Evolutionary conservation across 2,797 vertebrate species (phyloP).

Genomic region (Fistularia commersonii): DNA sequence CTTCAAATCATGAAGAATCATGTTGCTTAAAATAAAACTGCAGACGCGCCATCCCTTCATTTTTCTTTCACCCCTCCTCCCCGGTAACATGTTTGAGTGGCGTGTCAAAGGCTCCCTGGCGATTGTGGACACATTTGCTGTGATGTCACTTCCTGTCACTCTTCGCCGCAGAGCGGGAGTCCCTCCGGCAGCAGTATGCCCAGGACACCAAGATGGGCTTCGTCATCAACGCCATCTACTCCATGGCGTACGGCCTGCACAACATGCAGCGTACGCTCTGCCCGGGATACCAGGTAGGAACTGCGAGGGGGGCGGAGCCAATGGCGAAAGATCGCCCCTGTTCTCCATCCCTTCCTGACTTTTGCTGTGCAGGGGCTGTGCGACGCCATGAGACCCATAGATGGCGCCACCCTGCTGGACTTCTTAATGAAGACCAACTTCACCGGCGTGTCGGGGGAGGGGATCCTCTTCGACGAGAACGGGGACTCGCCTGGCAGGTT

Average conservation of each 20-base stretch:
- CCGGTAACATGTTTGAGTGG: too few species aligned
- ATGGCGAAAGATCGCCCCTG: too few species aligned
- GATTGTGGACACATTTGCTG: too few species aligned
- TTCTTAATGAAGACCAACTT: conserved; percentile 98
- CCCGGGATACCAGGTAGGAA: conserved; percentile 79
- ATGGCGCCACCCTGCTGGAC: conserved; percentile 91
- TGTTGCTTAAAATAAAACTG: too few species aligned
- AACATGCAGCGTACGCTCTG: conserved; percentile 91
- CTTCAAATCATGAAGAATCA: too few species aligned
- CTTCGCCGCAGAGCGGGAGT: conserved; percentile 69
- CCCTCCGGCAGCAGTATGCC: conserved; percentile 88
- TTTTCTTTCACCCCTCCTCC: too few species aligned
- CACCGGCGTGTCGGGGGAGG: conserved; percentile 91
- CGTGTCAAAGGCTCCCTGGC: too few species aligned
- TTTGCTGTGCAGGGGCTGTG: conserved; percentile 80
- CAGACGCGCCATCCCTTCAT: too few species aligned
- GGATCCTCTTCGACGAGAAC: conserved; percentile 92
- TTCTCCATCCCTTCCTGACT: too few species aligned
- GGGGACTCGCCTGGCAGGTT: conserved; percentile 98
- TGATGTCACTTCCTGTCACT: too few species aligned
- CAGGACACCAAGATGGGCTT: conserved; percentile 99
- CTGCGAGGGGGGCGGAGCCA: neutral
- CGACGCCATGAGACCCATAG: conserved; percentile 93
- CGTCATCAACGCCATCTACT: conserved; percentile 98
- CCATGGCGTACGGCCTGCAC: conserved; percentile 95